phyloP scores from a whole-genome alignment of 2,888 invertebrate species.

The Eurytoma californica region DNA sequence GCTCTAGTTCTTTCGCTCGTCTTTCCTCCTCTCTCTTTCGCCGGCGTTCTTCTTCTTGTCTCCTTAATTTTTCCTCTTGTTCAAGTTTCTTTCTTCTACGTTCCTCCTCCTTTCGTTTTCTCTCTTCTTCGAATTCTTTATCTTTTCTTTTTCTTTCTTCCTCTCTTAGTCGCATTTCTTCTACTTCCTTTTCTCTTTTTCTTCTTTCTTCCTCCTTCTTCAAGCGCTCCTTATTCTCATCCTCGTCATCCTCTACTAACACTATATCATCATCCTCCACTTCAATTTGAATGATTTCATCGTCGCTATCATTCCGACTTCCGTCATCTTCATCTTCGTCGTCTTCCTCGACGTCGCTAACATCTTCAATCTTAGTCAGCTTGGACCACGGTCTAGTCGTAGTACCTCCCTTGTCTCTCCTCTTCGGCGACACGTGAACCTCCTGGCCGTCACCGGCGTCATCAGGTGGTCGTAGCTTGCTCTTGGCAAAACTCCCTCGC shows the following conservation, averaged over 20 bases:
- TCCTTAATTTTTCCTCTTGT: constrained; percentile 13
- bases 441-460: background rate
- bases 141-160: constrained; percentile 50
- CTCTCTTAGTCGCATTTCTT: background rate
- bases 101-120: constrained; percentile 54
- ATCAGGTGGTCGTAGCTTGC: constrained; percentile 64
- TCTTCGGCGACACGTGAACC: background rate
- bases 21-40: constrained; percentile 7
- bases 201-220: constrained; percentile 42
- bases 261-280: constrained; percentile 62
- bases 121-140: constrained; percentile 36
- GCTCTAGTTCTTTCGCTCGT: background rate
- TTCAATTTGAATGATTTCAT: constrained; percentile 54
- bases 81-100: constrained; percentile 57
- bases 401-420: constrained; percentile 1
- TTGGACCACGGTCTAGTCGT: constrained; percentile 36
- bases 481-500: constrained; percentile 60
- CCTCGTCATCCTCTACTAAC: constrained; percentile 62
- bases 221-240: constrained; percentile 12
- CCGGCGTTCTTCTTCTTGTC: constrained; percentile 30
- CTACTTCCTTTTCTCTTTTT: background rate
- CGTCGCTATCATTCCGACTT: constrained; percentile 61
- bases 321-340: constrained; percentile 64
- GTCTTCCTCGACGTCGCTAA: constrained; percentile 53
- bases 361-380: constrained; percentile 27